These are phyloP conservation scores for Polyommatus iphigenia DNA, from an alignment of 2,888 invertebrate genomes.

Conservation along the genomic window DNA sequence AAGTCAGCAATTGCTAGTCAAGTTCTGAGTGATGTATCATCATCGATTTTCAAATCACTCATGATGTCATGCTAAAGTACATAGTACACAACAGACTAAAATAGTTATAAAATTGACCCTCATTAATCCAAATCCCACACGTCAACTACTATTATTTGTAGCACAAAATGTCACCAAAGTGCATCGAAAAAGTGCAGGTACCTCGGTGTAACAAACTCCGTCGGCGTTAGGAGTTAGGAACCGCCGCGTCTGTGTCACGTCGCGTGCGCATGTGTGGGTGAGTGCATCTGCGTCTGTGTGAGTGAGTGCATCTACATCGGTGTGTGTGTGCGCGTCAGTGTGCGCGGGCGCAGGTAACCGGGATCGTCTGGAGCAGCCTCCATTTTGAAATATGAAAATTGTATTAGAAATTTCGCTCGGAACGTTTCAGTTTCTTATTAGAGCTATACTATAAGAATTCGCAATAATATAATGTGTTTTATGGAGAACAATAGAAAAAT, in stretches of 20 bases:
- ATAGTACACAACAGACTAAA: too few species aligned
- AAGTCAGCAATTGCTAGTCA: too few species aligned
- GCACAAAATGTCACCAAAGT: conserved; percentile 42
- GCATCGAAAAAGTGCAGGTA: conserved; percentile 50
- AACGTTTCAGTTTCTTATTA: conserved; percentile 54
- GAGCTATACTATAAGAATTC: background rate
- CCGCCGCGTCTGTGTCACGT: conserved; percentile 66
- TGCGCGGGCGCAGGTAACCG: conserved; percentile 72
- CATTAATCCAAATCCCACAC: too few species aligned
- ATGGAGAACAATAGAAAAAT: too few species aligned
- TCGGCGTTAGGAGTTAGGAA: conserved; percentile 54
- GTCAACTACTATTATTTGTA: conserved; percentile 1
- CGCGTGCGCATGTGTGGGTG: conserved; percentile 45
- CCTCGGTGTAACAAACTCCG: conserved; percentile 52
- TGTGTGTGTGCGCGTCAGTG: conserved; percentile 47
- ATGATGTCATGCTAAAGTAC: too few species aligned
- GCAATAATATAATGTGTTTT: background rate
- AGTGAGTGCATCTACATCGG: conserved; percentile 40
- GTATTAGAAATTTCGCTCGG: conserved; percentile 63
- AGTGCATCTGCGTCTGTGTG: conserved; percentile 43
- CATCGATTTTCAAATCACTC: too few species aligned
- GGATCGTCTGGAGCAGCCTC: conserved; percentile 65
- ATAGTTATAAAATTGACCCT: too few species aligned
- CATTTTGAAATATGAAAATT: conserved; percentile 55
- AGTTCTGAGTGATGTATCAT: too few species aligned